These are phyloP conservation scores for Drosophila nr. medialis DNA, from an alignment of 2,888 invertebrate genomes.

Conservation along the genomic window DNA sequence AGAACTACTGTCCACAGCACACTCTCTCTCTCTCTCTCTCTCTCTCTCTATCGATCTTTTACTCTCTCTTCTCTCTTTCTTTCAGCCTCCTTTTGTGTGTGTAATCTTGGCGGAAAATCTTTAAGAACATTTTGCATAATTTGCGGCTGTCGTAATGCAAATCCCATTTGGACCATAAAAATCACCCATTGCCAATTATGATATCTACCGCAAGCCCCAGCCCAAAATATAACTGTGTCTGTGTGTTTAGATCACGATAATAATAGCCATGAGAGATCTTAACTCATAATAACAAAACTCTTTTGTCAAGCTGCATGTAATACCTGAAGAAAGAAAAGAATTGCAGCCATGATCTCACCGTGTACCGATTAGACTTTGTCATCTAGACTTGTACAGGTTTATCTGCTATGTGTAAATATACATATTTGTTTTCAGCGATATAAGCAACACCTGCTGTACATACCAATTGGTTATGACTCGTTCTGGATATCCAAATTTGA, in stretches of 20 bases:
- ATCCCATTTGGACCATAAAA: constrained; percentile 56
- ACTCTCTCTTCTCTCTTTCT: constrained; percentile 2
- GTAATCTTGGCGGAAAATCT: constrained; percentile 75
- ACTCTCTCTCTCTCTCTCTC: not conserved
- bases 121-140: constrained; percentile 74
- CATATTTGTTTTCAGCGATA: not conserved
- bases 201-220: constrained; percentile 25
- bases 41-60: constrained; percentile 5
- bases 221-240: constrained; percentile 1
- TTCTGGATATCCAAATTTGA: not conserved
- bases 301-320: constrained; percentile 13
- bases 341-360: not conserved
- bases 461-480: not conserved
- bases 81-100: not conserved
- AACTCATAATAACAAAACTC: constrained; percentile 26
- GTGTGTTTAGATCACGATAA: constrained; percentile 11
- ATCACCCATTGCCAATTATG: constrained; percentile 41
- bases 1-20: constrained; percentile 11
- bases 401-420: not conserved
- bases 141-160: constrained; percentile 69
- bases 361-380: constrained; percentile 11
- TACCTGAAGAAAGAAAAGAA: constrained; percentile 11
- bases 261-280: constrained; percentile 24
- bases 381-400: constrained; percentile 2
- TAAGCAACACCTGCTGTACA: not conserved